Evolutionary conservation across 2,797 vertebrate genomes (phyloP).

Genomic region (Characodon lateralis): DNA sequence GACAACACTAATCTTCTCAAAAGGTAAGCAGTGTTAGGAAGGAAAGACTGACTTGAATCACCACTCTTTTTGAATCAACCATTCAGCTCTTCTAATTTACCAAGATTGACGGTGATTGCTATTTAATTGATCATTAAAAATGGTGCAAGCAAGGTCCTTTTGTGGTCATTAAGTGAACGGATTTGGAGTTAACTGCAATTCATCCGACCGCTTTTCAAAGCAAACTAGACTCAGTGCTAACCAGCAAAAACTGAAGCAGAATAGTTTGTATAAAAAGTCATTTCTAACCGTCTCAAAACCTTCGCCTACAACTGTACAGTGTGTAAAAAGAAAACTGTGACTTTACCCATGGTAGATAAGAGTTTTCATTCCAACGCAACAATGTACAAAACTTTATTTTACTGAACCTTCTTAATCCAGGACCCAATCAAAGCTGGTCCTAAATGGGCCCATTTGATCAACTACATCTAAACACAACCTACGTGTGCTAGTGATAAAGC

Average conservation of each 20-base stretch:
- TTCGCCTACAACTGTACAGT: neutral
- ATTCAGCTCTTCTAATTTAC: neutral
- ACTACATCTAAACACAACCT: neutral
- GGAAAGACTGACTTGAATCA: neutral
- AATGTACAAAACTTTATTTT: no score
- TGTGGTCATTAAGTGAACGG: neutral
- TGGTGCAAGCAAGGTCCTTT: neutral
- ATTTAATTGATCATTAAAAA: neutral
- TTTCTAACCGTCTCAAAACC: neutral
- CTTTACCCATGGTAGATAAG: neutral
- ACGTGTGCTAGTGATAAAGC: neutral
- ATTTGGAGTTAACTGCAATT: neutral
- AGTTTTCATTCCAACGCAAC: neutral
- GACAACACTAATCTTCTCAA: neutral
- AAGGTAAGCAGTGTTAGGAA: neutral
- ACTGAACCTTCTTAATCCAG: no score
- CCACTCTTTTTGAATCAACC: neutral
- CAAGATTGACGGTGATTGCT: neutral
- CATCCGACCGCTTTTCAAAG: neutral
- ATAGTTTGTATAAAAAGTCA: no score
- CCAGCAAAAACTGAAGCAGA: neutral
- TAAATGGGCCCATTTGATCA: neutral
- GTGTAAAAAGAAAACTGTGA: neutral
- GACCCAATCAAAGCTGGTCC: neutral
- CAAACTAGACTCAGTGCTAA: neutral